These are phyloP conservation scores for Drosophila buzzatii DNA, from an alignment of 2,888 invertebrate species.

Conservation along the genomic window DNA sequence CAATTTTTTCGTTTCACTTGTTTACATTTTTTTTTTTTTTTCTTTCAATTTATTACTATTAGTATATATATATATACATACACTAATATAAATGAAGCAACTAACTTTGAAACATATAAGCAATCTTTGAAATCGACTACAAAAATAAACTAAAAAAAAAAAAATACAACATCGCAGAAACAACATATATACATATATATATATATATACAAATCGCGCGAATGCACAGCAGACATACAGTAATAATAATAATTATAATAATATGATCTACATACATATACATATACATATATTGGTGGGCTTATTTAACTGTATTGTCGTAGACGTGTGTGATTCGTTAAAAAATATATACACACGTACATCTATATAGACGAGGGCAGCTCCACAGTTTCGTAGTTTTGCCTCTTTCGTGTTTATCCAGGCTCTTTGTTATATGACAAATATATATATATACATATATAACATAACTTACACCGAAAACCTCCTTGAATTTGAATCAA, in stretches of 20 bases:
- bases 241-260: slow-evolving; percentile 39
- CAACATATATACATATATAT: slow-evolving; percentile 26
- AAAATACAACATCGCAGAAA: slow-evolving; percentile 40
- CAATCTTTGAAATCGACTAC: slow-evolving; percentile 81
- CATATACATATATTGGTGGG: slow-evolving; percentile 64
- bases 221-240: slow-evolving; percentile 28
- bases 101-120: slow-evolving; percentile 81
- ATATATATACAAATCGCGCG: slow-evolving; percentile 22
- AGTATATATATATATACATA: slow-evolving; percentile 34
- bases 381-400: slow-evolving; percentile 64
- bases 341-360: not conserved
- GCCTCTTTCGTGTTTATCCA: slow-evolving; percentile 48
- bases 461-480: slow-evolving; percentile 55
- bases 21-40: slow-evolving; percentile 36
- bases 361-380: slow-evolving; percentile 22
- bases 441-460: slow-evolving; percentile 25
- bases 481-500: slow-evolving; percentile 81
- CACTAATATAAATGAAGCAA: slow-evolving; percentile 62
- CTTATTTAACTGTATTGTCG: slow-evolving; percentile 62
- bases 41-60: slow-evolving; percentile 29
- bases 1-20: slow-evolving; percentile 61
- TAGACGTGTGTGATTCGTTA: slow-evolving; percentile 54
- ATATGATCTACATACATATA: slow-evolving; percentile 48
- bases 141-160: slow-evolving; percentile 33
- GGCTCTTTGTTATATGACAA: slow-evolving; percentile 30